phyloP scores from a whole-genome alignment of 2,888 invertebrate species.

The Oxyteleia sp. region DNA sequence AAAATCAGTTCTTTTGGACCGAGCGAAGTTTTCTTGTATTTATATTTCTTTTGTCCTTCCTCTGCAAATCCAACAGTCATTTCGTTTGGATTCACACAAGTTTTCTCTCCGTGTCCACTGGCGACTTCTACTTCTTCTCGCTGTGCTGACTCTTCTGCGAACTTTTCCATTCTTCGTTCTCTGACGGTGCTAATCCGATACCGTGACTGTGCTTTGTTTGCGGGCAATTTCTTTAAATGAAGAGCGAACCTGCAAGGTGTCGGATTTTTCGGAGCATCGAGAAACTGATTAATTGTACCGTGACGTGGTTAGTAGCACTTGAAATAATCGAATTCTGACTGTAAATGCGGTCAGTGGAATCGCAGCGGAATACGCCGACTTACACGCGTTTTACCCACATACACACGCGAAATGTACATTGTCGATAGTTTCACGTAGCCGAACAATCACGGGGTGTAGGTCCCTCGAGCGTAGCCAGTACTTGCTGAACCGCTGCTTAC shows the following conservation, averaged over 20 bases:
- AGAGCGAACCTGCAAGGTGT: slow-evolving; percentile 12
- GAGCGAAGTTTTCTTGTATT: too few species aligned
- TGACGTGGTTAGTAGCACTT: slow-evolving; percentile 74
- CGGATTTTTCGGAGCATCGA: slow-evolving; percentile 48
- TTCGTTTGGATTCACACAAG: too few species aligned
- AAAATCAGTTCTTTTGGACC: too few species aligned
- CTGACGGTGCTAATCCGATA: background rate
- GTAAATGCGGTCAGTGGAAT: slow-evolving; percentile 74
- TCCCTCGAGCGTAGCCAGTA: slow-evolving; percentile 73
- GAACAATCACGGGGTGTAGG: slow-evolving; percentile 76
- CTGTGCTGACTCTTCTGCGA: background rate
- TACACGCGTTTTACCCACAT: slow-evolving; percentile 51
- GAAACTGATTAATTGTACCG: slow-evolving; percentile 71
- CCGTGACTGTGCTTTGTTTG: slow-evolving; percentile 13
- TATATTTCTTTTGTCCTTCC: too few species aligned
- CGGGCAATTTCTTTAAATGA: slow-evolving; percentile 4
- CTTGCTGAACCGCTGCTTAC: slow-evolving; percentile 69
- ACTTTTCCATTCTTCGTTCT: background rate
- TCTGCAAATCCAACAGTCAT: too few species aligned
- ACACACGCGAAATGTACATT: slow-evolving; percentile 65
- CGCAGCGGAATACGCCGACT: slow-evolving; percentile 54
- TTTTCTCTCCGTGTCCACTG: too few species aligned
- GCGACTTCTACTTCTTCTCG: too few species aligned
- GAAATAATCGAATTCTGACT: slow-evolving; percentile 73
- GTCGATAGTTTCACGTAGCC: slow-evolving; percentile 70